These are phyloP conservation scores for Hanleya hanleyi DNA, from an alignment of 2,888 invertebrate genomes.

Conservation along the genomic window DNA sequence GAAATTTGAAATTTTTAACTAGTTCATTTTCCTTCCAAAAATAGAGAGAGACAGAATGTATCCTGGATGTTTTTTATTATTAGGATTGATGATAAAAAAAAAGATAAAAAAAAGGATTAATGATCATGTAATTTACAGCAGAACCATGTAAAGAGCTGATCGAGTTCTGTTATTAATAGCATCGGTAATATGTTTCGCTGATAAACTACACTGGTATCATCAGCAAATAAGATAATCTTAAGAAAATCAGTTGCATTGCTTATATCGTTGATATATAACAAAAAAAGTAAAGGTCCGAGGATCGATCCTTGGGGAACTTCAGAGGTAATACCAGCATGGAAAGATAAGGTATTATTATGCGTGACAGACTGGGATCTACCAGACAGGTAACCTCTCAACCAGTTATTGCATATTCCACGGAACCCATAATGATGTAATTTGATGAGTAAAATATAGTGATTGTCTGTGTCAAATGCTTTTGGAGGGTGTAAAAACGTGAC, in stretches of 20 bases:
- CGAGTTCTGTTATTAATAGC: not conserved
- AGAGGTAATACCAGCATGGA: not conserved
- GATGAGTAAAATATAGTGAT: not conserved
- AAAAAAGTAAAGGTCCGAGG: too few species aligned
- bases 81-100: too few species aligned
- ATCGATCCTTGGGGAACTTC: not conserved
- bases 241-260: not conserved
- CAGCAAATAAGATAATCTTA: not conserved
- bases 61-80: too few species aligned
- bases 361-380: not conserved
- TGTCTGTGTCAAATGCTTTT: not conserved
- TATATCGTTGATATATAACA: too few species aligned
- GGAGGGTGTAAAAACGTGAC: too few species aligned
- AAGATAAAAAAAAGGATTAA: too few species aligned
- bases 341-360: not conserved
- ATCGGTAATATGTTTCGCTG: too few species aligned
- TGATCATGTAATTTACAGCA: not conserved
- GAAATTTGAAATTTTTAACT: not conserved
- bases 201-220: not conserved
- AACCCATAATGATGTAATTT: slow-evolving; percentile 1
- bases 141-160: not conserved
- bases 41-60: too few species aligned
- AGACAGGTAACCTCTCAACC: not conserved
- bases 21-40: not conserved
- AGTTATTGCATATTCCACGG: not conserved